Base-by-base conservation (phyloP, 2,113 vertebrate species). In the Laticauda colubrina region DNA sequence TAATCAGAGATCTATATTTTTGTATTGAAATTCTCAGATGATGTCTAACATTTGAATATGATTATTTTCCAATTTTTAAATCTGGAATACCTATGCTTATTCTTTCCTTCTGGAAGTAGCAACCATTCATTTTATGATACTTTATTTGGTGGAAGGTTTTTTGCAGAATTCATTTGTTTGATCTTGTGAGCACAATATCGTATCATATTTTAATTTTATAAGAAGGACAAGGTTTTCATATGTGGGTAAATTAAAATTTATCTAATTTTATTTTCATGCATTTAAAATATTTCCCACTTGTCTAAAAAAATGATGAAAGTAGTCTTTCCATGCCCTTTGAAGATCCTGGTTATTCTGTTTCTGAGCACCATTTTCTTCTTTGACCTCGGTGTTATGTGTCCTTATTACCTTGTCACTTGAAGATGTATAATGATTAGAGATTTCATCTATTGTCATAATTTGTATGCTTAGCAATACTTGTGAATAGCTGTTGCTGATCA, bases 1-100 rank as follows among this genome's bases (percentile, higher is more conserved):
- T 88, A 96, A 97, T 95, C 97, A 98, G 96, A 98, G 97, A 94
- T 96, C 91, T 98, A 92, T 98, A 98, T 98, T 98, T 98, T 98
- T 98, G 94, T 98, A 98, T 94, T 94, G 97, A 97, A 96, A 97
- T 97, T 97, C 96, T 91, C 96, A 96, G 96, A 96, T 97, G 97
- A 97, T 96, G 95, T 96, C 94, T 95, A 96, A 95, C 97, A 97
- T 98, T 97, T 97, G 23, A 97, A 55, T 96, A 96, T 97, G 97
- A 94, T 96, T 97, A 96, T 95, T 93, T 92, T 94, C 93, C 94
- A 94, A 96, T 94, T 94, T 69, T 29, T 3, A 59, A 55, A 93
- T 96, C 93, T 97, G 95, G 95, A 89, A 94, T 96, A 94, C 96
- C 96, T 96, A 97, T 97, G 96, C 96, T 96, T 94, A 95, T 93